Conservation (phyloP, 30 jellyfish, hydroid and myxozoan species). For the Chironex yamaguchii region DNA sequence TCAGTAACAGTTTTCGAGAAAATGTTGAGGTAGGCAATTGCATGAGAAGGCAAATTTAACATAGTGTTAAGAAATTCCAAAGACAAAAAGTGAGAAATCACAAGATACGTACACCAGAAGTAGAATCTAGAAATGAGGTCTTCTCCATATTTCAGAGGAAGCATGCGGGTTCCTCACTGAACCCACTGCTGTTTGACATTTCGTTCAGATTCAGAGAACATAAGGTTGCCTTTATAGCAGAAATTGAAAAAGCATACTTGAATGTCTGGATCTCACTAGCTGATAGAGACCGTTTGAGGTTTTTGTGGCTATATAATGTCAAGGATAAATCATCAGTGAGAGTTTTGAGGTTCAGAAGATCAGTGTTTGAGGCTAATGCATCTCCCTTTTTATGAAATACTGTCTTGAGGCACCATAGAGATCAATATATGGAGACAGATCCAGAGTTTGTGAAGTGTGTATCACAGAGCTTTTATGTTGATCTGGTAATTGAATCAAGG, state of each 20-base stretch:
- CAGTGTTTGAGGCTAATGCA: constrained; percentile 6
- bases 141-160: constrained; percentile 36
- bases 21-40: no score
- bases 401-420: not conserved
- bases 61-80: no score
- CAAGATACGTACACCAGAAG: no score
- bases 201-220: constrained; percentile 19
- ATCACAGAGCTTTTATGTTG: constrained; percentile 28
- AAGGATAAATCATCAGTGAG: constrained; percentile 15
- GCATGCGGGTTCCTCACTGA: constrained; percentile 50
- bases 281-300: not conserved
- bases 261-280: not conserved
- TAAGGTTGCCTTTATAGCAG: not conserved
- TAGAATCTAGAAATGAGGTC: no score
- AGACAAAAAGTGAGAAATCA: no score
- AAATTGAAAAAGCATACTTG: not conserved
- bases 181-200: constrained; percentile 29
- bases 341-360: constrained; percentile 25
- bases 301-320: constrained; percentile 22
- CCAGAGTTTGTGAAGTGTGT: not conserved
- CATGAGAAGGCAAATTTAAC: no score
- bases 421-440: not conserved
- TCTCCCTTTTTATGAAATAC: not conserved
- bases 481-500: constrained; percentile 23
- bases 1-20: no score